Base-by-base conservation (phyloP, 2,113 vertebrate genomes). In the Hipposideros armiger region DNA sequence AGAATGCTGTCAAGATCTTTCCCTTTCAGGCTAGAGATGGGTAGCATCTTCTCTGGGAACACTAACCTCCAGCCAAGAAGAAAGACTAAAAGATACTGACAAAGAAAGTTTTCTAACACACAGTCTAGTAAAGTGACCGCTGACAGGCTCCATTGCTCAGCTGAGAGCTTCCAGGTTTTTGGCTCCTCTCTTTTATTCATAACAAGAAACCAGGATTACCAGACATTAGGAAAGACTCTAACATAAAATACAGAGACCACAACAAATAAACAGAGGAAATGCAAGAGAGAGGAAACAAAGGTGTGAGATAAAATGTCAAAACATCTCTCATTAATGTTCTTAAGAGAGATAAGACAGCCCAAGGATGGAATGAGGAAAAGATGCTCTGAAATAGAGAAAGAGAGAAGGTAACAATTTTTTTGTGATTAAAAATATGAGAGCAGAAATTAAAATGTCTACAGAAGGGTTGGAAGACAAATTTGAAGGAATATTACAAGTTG, bases 281-380 rank as follows among this genome's bases (percentile, higher is more conserved):
- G n/a, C 47, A 91, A 40, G 42, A 26, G 16, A 92, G 70, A 88
- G 72, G 91, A 73, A 88, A 91, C 19, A 67, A 0, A 5, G 47
- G 62, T 28, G 3, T 15, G 11, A 72, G 89, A 81, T 60, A 52
- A 95, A 91, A 67, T 84, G 56, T 45, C 77, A 72, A 82, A 91
- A 67, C 77, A 96, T 58, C 81, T 95, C 88, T 96, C 56, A 40
- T 89, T 90, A 70, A 95, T 80, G 40, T 80, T 96, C 52, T 80
- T 76, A 84, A 77, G 42, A 84, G 47, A 91, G 91, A 93, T 56
- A 91, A 89, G 73, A 80, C 19, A 42, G 77, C 15, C 15, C n/a
- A 85, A 11, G 58, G 66, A 50, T 67, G 11, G 91, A 81, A 95
- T 82, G 69, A 81, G 80, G 74, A 95, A 80, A 91, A 64, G 32